Evolutionary conservation across 1,140 invertebrate species (phyloP), one percentile per base, ranked within the genome.

Genomic region (Leptopilina clavipes): DNA sequence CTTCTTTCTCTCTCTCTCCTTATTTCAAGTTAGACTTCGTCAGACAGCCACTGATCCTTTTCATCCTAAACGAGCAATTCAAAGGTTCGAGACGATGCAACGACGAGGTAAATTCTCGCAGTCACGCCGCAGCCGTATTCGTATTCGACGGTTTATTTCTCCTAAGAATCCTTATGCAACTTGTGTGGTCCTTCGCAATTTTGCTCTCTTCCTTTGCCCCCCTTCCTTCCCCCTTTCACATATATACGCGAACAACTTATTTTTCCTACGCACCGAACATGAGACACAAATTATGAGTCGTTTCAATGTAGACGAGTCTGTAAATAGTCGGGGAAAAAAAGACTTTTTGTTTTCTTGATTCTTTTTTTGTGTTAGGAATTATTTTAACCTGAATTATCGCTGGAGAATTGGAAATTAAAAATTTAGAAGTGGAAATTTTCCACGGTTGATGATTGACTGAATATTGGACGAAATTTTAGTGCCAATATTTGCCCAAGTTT

Each of bases 41-140:
- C 72, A 75, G 65, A 77, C 81, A 83, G 85, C 84, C 86, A 86
- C 85, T 81, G 80, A 88, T 84, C 86, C 86, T 88, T 88, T 86
- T 88, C 85, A 85, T 86, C 86, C 85, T 85, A 88, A 89, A 88
- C 85, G 84, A 88, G 85, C 85, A 83, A 88, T 88, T 87, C 87
- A 87, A 86, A 83, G 83, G 78, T 75, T 70, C 40, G 52, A 52
- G 72, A 77, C 76, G 82, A 81, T 71, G 81, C 81, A 31, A 31
- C 25, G 25, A 31, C 25, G 82, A 86, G 85, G 84, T 87, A 84
- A 86, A 88, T 88, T 83, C 86, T 84, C 82, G 82, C 80, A 83
- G 83, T 86, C 86, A 85, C 79, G 86, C 76, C 80, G 80, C 79
- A 83, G 84, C 84, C 86, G 82, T 87, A 87, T 87, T 48, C 48